These are phyloP conservation scores for Paradoxurus hermaphroditus DNA, from an alignment of 2,113 vertebrate genomes.

Conservation along the genomic window DNA sequence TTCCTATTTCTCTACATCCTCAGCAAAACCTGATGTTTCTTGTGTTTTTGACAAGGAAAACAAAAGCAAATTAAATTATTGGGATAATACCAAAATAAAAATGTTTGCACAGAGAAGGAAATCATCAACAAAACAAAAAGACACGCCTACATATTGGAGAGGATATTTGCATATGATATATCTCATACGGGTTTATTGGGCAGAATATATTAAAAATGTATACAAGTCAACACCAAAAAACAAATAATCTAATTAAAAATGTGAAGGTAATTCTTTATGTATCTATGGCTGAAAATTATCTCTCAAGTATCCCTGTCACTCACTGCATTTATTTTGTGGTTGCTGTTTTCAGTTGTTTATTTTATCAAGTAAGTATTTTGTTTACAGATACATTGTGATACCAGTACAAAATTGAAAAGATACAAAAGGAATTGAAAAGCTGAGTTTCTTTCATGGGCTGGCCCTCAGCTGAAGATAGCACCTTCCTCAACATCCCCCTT, in stretches of 20 bases:
- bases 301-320: not conserved
- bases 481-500: not conserved
- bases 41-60: not conserved
- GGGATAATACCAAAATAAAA: not conserved
- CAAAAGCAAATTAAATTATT: not conserved
- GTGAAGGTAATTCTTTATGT: not conserved
- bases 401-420: not conserved
- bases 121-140: not conserved
- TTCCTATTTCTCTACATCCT: not conserved
- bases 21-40: not conserved
- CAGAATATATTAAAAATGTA: not conserved
- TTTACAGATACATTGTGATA: not conserved
- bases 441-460: not conserved
- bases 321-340: not conserved
- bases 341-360: not conserved
- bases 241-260: not conserved
- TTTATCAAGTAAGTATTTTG: not conserved
- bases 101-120: not conserved
- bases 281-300: not conserved
- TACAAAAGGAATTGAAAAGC: not conserved
- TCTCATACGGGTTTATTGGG: not conserved
- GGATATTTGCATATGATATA: not conserved
- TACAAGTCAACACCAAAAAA: not conserved
- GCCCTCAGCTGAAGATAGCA: not conserved
- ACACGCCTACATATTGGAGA: not conserved